Base-by-base conservation (phyloP, 2,888 invertebrate genomes). In the Lacanobia wlatinum region DNA sequence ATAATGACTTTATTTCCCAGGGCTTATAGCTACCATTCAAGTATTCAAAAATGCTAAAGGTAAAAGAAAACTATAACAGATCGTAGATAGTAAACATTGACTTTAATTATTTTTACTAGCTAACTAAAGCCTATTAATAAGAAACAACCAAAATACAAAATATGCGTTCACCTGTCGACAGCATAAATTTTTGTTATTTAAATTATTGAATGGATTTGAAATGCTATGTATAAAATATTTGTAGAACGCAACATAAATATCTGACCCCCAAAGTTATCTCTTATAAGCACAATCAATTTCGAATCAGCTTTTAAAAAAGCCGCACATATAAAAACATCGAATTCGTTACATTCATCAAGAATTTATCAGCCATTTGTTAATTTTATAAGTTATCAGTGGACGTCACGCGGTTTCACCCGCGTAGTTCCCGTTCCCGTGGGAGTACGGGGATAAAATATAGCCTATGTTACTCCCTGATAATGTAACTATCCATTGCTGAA, bases 281-380 rank as follows among this genome's bases (percentile, higher is more conserved):
- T 58, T 69, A 66, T 70, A 40, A 63, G 34, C 79, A 77, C 68
- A 66, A 60, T 67, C 70, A 84, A 82, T 70, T 76, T 66, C 62
- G 53, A 21, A 70, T 60, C 16, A 58, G 40, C 64, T 56, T 70
- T 72, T 64, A 64, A 58, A 72, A 74, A 68, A 55, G 58, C 55
- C 73, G 68, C 65, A 64, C 59, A 66, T 43, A 63, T 40, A 59
- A 53, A 63, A 59, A 63, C 55, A 55, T 55, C 6, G 46, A 70
- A 66, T 12, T 63, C 68, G 18, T 38, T 21, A 67, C 40, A 71
- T 70, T 66, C 10, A 72, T 55, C 53, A 67, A 63, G 46, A 70
- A 80, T 71, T 72, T 62, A 73, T 66, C 59, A 64, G 18, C 34
- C 61, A 9, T 66, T 75, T 68, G 16, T 65, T 70, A 66, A 71